A percentile compares a stretch with the other conserved stretches of the same genome.
These are phyloP conservation scores for Loripinus fragilis DNA, from an alignment of 2,888 invertebrate species.

Conservation along the genomic window DNA sequence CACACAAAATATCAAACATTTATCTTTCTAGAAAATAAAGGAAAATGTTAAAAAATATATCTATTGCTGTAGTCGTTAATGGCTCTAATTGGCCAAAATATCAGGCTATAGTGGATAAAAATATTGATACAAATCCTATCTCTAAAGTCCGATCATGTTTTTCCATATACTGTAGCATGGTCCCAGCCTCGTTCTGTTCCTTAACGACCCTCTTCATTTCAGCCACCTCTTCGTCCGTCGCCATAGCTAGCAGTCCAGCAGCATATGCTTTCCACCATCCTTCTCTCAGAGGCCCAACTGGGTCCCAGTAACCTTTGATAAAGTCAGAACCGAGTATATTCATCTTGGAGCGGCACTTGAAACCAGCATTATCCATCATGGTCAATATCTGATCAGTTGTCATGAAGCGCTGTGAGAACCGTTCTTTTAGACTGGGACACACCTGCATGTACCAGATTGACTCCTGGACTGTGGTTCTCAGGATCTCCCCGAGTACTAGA, in stretches of 20 bases:
- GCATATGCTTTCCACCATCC: constrained; percentile 21
- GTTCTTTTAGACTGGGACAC: background rate
- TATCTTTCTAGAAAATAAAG: too few species aligned
- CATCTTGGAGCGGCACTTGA: constrained; percentile 18
- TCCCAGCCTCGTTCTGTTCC: constrained; percentile 25
- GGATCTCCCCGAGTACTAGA: constrained; percentile 15
- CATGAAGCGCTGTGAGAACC: constrained; percentile 3
- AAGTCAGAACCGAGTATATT: constrained; percentile 20
- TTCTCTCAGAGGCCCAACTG: constrained; percentile 22
- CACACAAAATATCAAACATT: too few species aligned
- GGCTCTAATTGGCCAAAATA: too few species aligned
- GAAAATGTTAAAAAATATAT: too few species aligned
- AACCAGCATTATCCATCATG: background rate
- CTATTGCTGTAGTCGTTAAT: too few species aligned
- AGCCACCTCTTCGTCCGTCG: constrained; percentile 25
- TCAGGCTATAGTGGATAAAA: constrained; percentile 22
- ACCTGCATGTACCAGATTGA: constrained; percentile 25
- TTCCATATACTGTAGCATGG: constrained; percentile 25
- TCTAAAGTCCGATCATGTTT: constrained; percentile 12
- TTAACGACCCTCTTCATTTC: constrained; percentile 5
- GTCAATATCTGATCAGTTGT: background rate
- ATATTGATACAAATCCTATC: constrained; percentile 18
- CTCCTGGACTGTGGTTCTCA: constrained; percentile 7
- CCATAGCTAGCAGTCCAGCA: background rate
- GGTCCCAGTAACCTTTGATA: constrained; percentile 11